Base-by-base conservation (phyloP, 1,140 invertebrate genomes). In the Drosophila simulans region DNA sequence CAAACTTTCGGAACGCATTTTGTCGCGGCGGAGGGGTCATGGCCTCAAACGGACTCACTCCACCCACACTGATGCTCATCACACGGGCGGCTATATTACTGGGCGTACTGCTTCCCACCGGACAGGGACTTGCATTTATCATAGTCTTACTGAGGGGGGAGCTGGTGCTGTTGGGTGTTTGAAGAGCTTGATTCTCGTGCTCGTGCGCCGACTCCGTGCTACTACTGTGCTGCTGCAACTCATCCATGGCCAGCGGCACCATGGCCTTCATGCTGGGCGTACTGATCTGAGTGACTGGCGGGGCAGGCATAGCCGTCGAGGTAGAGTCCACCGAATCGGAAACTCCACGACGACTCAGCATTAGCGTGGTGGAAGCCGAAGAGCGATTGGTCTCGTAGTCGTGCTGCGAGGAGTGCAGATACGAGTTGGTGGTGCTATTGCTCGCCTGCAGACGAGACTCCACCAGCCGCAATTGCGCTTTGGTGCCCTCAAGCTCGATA, bases 401-500 rank as follows among this genome's bases (percentile, higher is more conserved):
- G 35, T 89, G 88, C 73, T 91, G 91, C 5, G 82, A 85, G 31
- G 90, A 91, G 31, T 91, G 83, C 39, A 86, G 42, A 72, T 90
- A 91, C 48, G 91, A 91, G 45, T 91, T 91, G 34, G 74, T 60
- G 34, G 59, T 72, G 56, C 75, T 80, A 11, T 70, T 75, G 68
- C 68, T 88, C 27, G 77, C 64, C 37, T 86, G 81, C 11, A 91
- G 55, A 48, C 92, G 86, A 0, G 91, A 94, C 80, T 97, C 96
- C 22, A 97, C 90, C 42, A 96, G 93, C 12, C 96, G 94, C 13
- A 97, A 93, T 48, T 95, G 94, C 0, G 96, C 96, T 66, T 94
- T 93, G 2, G 96, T 97, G 5, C 96, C 96, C 92, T 97, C 96
- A 70, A 97, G 79, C 89, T 97, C 96, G 66, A 97, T 97, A 69